Evolutionary conservation across 2,113 vertebrate genomes (phyloP), one percentile per base, ranked within the genome.

Genomic region (Excalfactoria chinensis): DNA sequence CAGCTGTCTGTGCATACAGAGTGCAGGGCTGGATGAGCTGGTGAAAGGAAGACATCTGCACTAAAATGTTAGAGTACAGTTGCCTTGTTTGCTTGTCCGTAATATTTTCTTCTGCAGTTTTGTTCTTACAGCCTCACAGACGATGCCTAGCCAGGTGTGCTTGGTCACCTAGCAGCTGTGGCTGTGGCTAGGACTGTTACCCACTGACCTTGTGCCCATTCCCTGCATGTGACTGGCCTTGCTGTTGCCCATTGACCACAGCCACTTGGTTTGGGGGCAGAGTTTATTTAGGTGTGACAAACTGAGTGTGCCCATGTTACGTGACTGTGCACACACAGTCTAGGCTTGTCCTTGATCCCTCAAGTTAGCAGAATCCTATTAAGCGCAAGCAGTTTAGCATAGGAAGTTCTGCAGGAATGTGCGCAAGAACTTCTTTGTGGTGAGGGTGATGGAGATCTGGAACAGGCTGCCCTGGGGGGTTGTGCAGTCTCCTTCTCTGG

Each of bases 291-390:
- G 28, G 25, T 21, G 16, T 1, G 1, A 20, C 32, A 19, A 3
- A 20, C 28, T 20, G 23, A 34, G 12, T 1, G 0, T 35, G 48
- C 22, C 23, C 4, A 28, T 51, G 23, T 41, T 67, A 11, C 1
- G 6, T 43, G 19, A 56, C 3, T 32, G 35, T 40, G 3, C 21
- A 21, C 15, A 13, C 30, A 30, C 64, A 9, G 44, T 44, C 48
- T 82, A 40, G 26, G 16, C 37, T 43, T 78, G 23, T 26, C 13
- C 40, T 74, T 56, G 40, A 56, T 74, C 13, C 32, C 17, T 9
- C 14, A 41, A 62, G 41, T 70, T 41, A 40, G 28, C 32, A 35
- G 41, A 32, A 30, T 70, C 17, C 30, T 60, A 7, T 8, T 66
- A 69, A 41, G 32, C 0, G 1, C 40, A 43, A 22, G 19, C 12